Evolutionary conservation across 2,888 invertebrate genomes (phyloP), one percentile per base, ranked within the genome.

Genomic region (Nomada fucata): DNA sequence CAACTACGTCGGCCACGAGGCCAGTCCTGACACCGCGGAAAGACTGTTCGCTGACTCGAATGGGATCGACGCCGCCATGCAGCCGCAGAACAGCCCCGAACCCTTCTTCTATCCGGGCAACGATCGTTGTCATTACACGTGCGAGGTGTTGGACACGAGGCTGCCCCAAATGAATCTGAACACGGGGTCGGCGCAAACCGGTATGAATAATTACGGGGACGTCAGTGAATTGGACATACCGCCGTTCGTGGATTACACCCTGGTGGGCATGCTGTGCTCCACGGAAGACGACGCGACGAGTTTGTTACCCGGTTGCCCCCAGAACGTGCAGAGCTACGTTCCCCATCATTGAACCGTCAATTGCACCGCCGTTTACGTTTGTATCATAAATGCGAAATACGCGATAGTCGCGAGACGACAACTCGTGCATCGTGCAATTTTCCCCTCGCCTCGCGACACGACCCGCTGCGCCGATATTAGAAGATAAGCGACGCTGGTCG

Each of bases 181-280:
- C 55, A 20, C 72, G 10, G 61, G 55, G 0, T 44, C 26, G 20
- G 50, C 67, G 0, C 86, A 76, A 36, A 73, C 83, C 9, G 72
- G 29, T 2, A 77, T 67, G 2, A 86, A 84, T 29, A 86, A 76
- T 57, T 91, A 90, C 52, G 86, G 81, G 0, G 91, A 91, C 26
- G 90, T 91, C 2, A 36, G 72, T 4, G 93, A 93, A 13, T 82
- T 93, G 11, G 93, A 93, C 52, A 42, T 93, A 23, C 92, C 93
- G 3, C 90, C 92, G 0, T 93, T 92, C 67, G 92, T 94, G 1
- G 93, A 94, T 80, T 94, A 93, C 75, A 93, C 94, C 0, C 87
- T 93, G 20, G 92, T 94, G 1, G 93, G 93, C 0, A 93, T 93
- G 93, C 83, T 93, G 7, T 94, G 92, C 79, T 89, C 93, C 18